Evolutionary conservation across 2,888 invertebrate genomes (phyloP).

Genomic region (Caenorhabditis angaria): DNA sequence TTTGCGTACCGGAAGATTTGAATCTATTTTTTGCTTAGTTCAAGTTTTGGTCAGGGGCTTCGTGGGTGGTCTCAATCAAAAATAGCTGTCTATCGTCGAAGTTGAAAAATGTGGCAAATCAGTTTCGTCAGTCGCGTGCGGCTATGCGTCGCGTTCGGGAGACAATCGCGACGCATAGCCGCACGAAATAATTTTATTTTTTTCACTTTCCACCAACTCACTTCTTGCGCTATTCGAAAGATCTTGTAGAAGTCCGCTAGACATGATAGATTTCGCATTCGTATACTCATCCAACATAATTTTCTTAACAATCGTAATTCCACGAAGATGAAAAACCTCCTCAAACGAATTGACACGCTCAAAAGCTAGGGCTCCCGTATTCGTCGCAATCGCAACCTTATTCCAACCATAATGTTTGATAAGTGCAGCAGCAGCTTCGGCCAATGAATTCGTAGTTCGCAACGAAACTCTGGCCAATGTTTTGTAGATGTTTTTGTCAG

Average conservation of each 20-base stretch:
- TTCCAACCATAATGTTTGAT: constrained; percentile 69
- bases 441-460: constrained; percentile 69
- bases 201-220: too few relatives aligned
- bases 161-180: too few relatives aligned
- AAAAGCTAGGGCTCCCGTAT: constrained; percentile 51
- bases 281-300: constrained; percentile 63
- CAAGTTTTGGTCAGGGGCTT: too few relatives aligned
- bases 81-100: too few relatives aligned
- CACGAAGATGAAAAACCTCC: constrained; percentile 52
- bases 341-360: constrained; percentile 53
- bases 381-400: constrained; percentile 59
- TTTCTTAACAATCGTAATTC: constrained; percentile 51
- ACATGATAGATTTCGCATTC: constrained; percentile 58
- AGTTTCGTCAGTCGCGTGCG: too few relatives aligned
- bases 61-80: too few relatives aligned
- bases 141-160: too few relatives aligned
- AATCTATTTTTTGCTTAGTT: too few relatives aligned
- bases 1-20: too few relatives aligned
- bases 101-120: too few relatives aligned
- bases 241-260: constrained; percentile 63
- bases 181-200: too few relatives aligned
- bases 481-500: constrained; percentile 69
- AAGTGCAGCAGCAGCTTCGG: constrained; percentile 63
- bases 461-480: constrained; percentile 69
- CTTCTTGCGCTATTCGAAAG: constrained; percentile 62